phyloP scores from a whole-genome alignment of 2,888 invertebrate species.

The Cecidostiba fungosa region DNA sequence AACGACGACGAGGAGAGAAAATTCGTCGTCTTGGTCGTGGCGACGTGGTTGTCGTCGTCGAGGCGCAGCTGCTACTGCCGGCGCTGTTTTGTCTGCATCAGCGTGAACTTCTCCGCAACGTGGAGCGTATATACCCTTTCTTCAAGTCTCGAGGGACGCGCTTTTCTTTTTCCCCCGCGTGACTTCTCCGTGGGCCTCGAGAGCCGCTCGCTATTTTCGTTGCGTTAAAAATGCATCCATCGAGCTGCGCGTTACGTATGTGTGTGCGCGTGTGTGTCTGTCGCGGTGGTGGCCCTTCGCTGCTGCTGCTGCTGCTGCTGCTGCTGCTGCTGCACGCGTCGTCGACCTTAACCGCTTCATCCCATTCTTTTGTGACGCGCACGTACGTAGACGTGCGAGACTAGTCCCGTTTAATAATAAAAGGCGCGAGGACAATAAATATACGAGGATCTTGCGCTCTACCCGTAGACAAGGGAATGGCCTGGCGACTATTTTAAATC shows the following conservation, averaged over 20 bases:
- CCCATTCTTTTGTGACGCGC: slow-evolving; percentile 43
- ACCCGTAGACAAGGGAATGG: slow-evolving; percentile 7
- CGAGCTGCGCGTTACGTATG: slow-evolving; percentile 51
- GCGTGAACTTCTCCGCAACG: neutral
- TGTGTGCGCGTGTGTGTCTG: neutral
- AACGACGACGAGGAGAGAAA: slow-evolving; percentile 34
- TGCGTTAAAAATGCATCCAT: slow-evolving; percentile 77
- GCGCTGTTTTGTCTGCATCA: slow-evolving; percentile 74
- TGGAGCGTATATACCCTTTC: slow-evolving; percentile 45
- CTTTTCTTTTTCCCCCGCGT: slow-evolving; percentile 34
- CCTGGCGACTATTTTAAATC: slow-evolving; percentile 54
- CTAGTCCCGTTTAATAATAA: slow-evolving; percentile 47
- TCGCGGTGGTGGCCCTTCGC: slow-evolving; percentile 32
- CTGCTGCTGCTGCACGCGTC: slow-evolving; percentile 65
- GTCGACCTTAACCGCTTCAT: slow-evolving; percentile 64
- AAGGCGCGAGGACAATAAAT: slow-evolving; percentile 54
- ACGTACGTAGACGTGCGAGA: slow-evolving; percentile 9
- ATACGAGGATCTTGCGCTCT: slow-evolving; percentile 23
- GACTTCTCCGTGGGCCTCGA: slow-evolving; percentile 52
- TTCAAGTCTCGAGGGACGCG: slow-evolving; percentile 17
- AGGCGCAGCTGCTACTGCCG: slow-evolving; percentile 70
- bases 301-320: slow-evolving; percentile 63
- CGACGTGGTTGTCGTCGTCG: slow-evolving; percentile 50
- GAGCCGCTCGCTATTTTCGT: slow-evolving; percentile 76
- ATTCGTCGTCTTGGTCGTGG: slow-evolving; percentile 65